These are phyloP conservation scores for Mus spretus DNA, from an alignment of 2,797 vertebrate species.

Conservation along the genomic window DNA sequence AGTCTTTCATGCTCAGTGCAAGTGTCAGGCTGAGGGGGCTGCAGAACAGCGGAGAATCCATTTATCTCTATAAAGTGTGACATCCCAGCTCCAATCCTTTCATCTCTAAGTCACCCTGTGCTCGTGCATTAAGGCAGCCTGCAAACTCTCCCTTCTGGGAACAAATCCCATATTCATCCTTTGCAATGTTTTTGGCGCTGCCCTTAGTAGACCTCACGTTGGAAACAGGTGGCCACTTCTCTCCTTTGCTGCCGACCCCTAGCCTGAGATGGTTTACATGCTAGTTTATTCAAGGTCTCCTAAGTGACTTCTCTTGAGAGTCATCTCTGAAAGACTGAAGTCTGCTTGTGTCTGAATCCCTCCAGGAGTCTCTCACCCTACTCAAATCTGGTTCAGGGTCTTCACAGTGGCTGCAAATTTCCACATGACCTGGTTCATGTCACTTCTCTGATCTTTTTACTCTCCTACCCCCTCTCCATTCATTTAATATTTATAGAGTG, in stretches of 20 bases:
- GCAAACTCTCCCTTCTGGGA: neutral
- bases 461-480: neutral
- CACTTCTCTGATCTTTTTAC: neutral
- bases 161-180: neutral
- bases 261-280: neutral
- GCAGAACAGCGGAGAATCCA: neutral
- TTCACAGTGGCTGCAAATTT: neutral
- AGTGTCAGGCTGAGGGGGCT: neutral
- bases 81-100: neutral
- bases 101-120: neutral
- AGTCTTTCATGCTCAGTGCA: too few species aligned
- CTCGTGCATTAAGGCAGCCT: rapidly evolving
- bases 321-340: neutral
- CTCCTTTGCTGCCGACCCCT: neutral
- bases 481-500: neutral
- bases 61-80: neutral
- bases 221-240: neutral
- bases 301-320: neutral
- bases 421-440: neutral
- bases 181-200: neutral
- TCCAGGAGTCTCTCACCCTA: too few species aligned
- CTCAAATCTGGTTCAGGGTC: neutral
- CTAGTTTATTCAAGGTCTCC: neutral
- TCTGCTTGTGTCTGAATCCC: neutral
- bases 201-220: neutral